Evolutionary conservation across 2,797 vertebrate species (phyloP), one percentile per base, ranked within the genome.

Genomic region (Sylvilagus floridanus): DNA sequence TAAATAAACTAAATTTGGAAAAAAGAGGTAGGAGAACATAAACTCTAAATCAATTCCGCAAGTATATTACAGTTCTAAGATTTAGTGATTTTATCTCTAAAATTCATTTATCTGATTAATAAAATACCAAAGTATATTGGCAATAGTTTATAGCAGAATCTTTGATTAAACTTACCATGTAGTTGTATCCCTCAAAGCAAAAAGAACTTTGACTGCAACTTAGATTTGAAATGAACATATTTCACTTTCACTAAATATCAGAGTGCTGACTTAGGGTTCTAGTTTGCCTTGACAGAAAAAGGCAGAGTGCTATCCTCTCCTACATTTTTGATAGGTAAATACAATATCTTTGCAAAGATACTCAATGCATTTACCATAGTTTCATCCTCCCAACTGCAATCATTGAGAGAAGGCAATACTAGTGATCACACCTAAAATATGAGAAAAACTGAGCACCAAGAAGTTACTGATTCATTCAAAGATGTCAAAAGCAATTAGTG

Each of bases 141-240:
- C 24, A 69, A 63, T 10, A 84, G 52, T 37, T 37, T 54, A 50
- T 3, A 69, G 42, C 32, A 81, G 9, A 84, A 82, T 71, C 28
- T 52, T 50, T 13, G 28, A 13, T 82, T 88, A 63, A 88, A 92
- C 13, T 88, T 35, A 57, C 6, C 28, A 35, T 35, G 62, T 73
- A 13, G 24, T 54, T 93, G 66, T 60, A 69, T 83, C 17, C 30
- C n/a, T 57, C 60, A 79, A 24, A 73, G n/a, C 5, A 66, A 84
- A 92, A 73, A 6, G 6, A 78, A 77, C 22, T 88, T 85, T 71
- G 82, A 77, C n/a, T 57, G 69, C 14, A 28, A 2, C 32, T 62
- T 94, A 72, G 16, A 50, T 37, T 84, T 52, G 47, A 94, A 94
- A 72, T 85, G 8, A 88, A 75, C 26, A 22, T 68, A 68, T 91